Conservation (phyloP, 2,113 vertebrate species). For the Apodemus sylvaticus region DNA sequence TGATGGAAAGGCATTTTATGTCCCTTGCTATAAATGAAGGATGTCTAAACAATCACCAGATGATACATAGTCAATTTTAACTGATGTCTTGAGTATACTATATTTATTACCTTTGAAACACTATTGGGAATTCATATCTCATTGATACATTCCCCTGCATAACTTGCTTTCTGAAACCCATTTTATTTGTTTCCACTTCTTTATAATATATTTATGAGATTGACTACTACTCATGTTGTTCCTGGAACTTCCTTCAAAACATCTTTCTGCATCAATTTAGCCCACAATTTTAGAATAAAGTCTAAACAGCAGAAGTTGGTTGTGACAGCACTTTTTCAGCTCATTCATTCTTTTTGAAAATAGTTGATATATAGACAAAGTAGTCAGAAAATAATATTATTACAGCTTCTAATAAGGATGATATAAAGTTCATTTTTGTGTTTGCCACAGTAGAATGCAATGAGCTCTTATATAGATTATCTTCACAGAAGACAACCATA, state of each 20-base stretch:
- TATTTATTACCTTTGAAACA: neutral
- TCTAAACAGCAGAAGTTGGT: neutral
- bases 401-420: neutral
- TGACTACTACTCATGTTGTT: neutral
- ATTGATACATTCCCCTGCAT: neutral
- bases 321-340: neutral
- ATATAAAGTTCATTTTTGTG: neutral
- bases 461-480: neutral
- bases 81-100: neutral
- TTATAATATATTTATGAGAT: neutral
- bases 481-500: neutral
- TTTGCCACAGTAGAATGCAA: neutral
- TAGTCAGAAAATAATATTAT: neutral
- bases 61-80: neutral
- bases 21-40: neutral
- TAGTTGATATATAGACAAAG: neutral
- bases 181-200: neutral
- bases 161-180: neutral
- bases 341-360: neutral
- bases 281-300: neutral
- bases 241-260: neutral
- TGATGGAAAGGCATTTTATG: neutral
- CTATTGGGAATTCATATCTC: neutral
- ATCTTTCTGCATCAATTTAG: conserved; percentile 3
- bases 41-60: neutral